Conservation (phyloP, 2,113 vertebrate species). For the Periophthalmus modestus region DNA sequence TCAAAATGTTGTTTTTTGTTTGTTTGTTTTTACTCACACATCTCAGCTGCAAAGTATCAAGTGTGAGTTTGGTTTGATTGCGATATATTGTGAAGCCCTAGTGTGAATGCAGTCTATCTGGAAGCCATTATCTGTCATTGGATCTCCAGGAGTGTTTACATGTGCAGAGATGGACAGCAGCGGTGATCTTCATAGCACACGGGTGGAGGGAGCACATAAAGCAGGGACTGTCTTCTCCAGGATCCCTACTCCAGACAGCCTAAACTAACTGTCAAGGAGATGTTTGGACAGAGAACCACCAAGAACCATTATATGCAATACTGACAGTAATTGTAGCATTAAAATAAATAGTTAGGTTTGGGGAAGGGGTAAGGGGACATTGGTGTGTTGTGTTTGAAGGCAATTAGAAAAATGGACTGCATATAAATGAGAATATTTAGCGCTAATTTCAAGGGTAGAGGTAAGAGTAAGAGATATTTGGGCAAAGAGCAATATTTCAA, state of each 20-base stretch:
- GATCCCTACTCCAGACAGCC: slow-evolving; percentile 4
- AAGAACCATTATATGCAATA: background rate
- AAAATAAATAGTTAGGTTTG: slow-evolving; percentile 5
- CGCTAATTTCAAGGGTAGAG: background rate
- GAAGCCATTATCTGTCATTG: slow-evolving; percentile 75
- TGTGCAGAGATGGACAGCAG: slow-evolving; percentile 66
- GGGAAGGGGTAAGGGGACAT: background rate
- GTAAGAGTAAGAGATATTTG: background rate
- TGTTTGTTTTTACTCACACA: too few species aligned
- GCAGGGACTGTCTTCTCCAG: slow-evolving; percentile 27
- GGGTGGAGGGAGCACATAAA: slow-evolving; percentile 11
- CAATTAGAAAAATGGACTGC: background rate
- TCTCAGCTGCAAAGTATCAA: too few species aligned
- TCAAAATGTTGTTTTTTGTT: too few species aligned
- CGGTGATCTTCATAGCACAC: slow-evolving; percentile 61
- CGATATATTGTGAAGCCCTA: slow-evolving; percentile 2
- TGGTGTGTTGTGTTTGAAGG: background rate
- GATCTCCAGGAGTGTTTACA: slow-evolving; percentile 75
- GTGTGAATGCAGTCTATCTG: slow-evolving; percentile 76
- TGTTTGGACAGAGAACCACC: slow-evolving; percentile 1
- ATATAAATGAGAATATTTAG: background rate
- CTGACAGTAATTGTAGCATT: background rate
- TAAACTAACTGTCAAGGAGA: slow-evolving; percentile 4
- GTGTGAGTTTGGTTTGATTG: too few species aligned
- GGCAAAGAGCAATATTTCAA: too few species aligned